These are phyloP conservation scores for Protobothrops mucrosquamatus DNA, from an alignment of 2,113 vertebrate genomes.

Conservation along the genomic window DNA sequence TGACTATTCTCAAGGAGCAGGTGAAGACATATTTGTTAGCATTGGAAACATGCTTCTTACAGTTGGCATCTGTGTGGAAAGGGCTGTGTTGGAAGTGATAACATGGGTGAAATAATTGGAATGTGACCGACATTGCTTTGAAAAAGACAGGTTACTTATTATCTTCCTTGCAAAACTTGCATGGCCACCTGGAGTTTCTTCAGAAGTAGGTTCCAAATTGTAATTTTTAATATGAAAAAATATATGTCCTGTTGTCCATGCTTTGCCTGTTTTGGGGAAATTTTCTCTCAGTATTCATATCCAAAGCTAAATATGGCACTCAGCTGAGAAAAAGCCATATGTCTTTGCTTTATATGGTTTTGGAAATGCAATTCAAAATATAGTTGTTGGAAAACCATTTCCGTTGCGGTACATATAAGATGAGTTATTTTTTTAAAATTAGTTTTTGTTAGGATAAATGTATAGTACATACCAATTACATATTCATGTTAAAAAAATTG, in stretches of 20 bases:
- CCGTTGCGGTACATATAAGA: neutral
- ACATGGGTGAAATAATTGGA: neutral
- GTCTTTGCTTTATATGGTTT: neutral
- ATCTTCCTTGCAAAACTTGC: neutral
- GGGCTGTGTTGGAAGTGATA: neutral
- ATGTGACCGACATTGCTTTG: neutral
- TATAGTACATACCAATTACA: neutral
- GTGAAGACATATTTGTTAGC: neutral
- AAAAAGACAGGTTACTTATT: neutral
- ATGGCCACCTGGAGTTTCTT: neutral
- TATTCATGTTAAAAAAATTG: neutral
- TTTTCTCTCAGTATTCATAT: neutral
- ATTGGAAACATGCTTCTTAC: neutral
- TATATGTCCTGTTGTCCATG: neutral
- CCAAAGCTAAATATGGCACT: neutral
- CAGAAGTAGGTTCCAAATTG: neutral
- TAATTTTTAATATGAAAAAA: neutral
- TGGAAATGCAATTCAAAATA: neutral
- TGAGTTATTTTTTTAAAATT: neutral
- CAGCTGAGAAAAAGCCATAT: neutral
- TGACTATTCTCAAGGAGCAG: neutral
- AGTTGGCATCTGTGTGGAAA: neutral
- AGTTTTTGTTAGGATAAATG: neutral
- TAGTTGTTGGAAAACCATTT: neutral
- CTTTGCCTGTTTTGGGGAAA: neutral